These are phyloP conservation scores for Salarias fasciatus DNA, from an alignment of 2,797 vertebrate genomes.

Conservation along the genomic window DNA sequence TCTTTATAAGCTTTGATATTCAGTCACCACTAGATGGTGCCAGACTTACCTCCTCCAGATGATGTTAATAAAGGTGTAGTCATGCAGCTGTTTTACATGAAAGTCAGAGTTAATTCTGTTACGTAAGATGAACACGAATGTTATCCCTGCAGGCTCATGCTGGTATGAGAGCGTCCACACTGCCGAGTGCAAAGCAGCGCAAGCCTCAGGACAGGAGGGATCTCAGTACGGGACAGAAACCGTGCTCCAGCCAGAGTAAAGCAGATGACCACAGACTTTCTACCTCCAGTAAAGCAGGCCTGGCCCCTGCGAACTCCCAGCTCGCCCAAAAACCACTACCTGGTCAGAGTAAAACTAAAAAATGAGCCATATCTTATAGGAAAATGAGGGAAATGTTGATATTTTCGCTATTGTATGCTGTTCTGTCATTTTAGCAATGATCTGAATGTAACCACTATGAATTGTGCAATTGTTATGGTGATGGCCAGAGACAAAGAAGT, in stretches of 20 bases:
- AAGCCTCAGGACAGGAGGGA: conserved; percentile 58
- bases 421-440: conserved; percentile 27
- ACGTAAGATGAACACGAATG: conserved; percentile 67
- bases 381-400: conserved; percentile 1
- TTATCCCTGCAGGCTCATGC: conserved; percentile 70
- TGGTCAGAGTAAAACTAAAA: conserved; percentile 15
- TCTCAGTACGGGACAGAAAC: conserved; percentile 47
- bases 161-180: conserved; percentile 62
- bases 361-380: background rate
- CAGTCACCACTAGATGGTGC: conserved; percentile 84
- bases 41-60: conserved; percentile 68
- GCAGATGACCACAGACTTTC: conserved; percentile 50
- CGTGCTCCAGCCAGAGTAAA: conserved; percentile 49
- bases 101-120: conserved; percentile 55
- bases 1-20: conserved; percentile 4
- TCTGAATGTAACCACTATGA: conserved; percentile 33
- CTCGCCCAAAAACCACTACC: conserved; percentile 67
- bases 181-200: conserved; percentile 62
- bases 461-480: conserved; percentile 12
- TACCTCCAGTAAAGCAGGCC: conserved; percentile 52
- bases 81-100: conserved; percentile 51
- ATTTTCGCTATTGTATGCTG: conserved; percentile 17
- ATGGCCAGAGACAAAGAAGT: conserved; percentile 12
- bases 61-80: conserved; percentile 25
- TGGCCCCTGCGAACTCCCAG: conserved; percentile 59